Evolutionary conservation across 2,888 invertebrate genomes (phyloP).

Genomic region (Corythucha ciliata): DNA sequence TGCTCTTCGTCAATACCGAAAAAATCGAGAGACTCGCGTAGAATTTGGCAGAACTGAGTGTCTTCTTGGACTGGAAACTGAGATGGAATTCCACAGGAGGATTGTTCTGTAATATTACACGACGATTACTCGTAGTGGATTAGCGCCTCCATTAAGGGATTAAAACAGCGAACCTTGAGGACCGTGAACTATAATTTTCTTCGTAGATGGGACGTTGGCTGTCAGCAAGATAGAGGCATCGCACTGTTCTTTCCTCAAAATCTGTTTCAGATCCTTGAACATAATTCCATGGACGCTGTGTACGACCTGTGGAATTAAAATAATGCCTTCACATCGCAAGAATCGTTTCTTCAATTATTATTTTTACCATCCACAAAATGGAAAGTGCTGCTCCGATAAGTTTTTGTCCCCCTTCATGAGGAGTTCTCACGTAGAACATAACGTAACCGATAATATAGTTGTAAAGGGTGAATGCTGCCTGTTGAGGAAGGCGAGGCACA

Average conservation of each 20-base stretch:
- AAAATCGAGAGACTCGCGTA: constrained; percentile 93
- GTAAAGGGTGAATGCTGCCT: constrained; percentile 95
- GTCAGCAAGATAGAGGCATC: constrained; percentile 95
- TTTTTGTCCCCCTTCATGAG: constrained; percentile 90
- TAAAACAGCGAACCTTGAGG: constrained; percentile 51
- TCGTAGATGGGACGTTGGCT: constrained; percentile 98
- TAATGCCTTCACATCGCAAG: constrained; percentile 1
- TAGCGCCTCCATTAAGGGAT: constrained; percentile 1
- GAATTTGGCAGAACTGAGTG: constrained; percentile 86
- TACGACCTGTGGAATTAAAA: constrained; percentile 58
- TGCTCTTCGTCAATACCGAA: constrained; percentile 89
- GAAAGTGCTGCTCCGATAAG: constrained; percentile 90
- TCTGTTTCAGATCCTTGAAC: constrained; percentile 99
- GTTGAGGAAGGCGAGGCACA: constrained; percentile 85
- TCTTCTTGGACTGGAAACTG: constrained; percentile 98
- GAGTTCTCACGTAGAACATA: constrained; percentile 97
- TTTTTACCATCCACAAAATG: constrained; percentile 84
- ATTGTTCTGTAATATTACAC: constrained; percentile 52
- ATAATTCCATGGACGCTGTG: constrained; percentile 98
- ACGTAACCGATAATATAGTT: constrained; percentile 99
- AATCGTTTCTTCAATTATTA: too few species aligned
- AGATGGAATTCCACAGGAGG: constrained; percentile 90
- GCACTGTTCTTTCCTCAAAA: constrained; percentile 95
- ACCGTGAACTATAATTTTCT: constrained; percentile 96
- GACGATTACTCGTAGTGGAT: background rate